Conservation (phyloP, 2,797 vertebrate species). For the Sebastes aleutianus region DNA sequence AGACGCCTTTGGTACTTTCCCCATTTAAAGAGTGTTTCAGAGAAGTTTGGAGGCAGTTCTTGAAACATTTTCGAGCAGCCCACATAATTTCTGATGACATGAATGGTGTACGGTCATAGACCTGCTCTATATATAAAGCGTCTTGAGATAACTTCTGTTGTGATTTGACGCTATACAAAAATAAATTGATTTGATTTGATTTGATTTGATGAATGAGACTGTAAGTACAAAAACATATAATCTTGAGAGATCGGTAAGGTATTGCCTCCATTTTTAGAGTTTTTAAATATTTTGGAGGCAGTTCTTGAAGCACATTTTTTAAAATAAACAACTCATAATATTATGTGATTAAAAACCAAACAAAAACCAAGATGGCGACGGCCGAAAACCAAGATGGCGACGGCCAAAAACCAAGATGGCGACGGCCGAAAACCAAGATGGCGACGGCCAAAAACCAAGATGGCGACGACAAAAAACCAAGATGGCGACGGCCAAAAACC, state of each 20-base stretch:
- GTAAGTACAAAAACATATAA: neutral
- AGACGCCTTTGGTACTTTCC: neutral
- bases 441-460: accelerated
- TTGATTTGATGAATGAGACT: neutral
- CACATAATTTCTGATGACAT: neutral
- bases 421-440: no score
- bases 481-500: accelerated
- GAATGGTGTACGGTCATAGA: no score
- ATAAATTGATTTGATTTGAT: no score
- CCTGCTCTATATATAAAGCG: no score
- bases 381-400: no score
- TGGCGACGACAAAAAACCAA: accelerated
- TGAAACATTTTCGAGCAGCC: neutral
- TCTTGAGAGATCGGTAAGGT: neutral
- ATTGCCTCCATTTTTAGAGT: neutral
- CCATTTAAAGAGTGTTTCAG: neutral
- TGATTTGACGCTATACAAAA: no score
- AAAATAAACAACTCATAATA: no score
- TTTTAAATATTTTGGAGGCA: neutral
- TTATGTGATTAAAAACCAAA: no score
- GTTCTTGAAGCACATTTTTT: neutral
- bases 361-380: no score
- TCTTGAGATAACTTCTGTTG: no score
- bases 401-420: accelerated
- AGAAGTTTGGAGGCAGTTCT: neutral